Conservation (phyloP, 92 coral and sea anemone genomes). For the Paramuricea clavata region DNA sequence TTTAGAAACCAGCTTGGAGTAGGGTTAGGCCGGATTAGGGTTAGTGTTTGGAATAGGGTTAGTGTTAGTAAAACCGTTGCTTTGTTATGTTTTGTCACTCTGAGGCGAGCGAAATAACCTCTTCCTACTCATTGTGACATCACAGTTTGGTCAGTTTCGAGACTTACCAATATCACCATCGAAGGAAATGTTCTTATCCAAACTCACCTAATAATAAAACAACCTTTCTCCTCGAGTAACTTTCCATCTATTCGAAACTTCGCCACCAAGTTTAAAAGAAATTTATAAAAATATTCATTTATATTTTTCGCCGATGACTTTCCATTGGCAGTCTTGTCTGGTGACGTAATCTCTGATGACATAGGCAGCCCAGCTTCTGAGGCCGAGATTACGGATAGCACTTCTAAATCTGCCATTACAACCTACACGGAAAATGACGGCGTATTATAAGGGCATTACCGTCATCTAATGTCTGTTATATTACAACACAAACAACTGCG, state of each 20-base stretch:
- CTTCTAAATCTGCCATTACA: constrained; percentile 88
- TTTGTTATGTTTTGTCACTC: too few relatives aligned
- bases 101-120: too few relatives aligned
- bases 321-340: constrained; percentile 55
- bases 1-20: too few relatives aligned
- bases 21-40: too few relatives aligned
- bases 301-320: constrained; percentile 78
- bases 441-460: background rate
- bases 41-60: too few relatives aligned
- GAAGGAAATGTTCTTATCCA: background rate
- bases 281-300: constrained; percentile 94
- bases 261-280: constrained; percentile 87
- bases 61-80: too few relatives aligned
- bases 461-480: too few relatives aligned
- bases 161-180: too few relatives aligned
- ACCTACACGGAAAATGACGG: constrained; percentile 61
- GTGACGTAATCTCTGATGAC: constrained; percentile 69
- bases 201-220: constrained; percentile 87
- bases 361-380: constrained; percentile 95
- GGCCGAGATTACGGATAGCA: constrained; percentile 92
- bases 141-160: too few relatives aligned
- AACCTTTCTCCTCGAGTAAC: constrained; percentile 94
- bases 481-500: too few relatives aligned
- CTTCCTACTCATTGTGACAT: too few relatives aligned
- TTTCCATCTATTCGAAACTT: constrained; percentile 90